A percentile compares a stretch with the other conserved stretches of the same genome.
Evolutionary conservation across 2,888 invertebrate species (phyloP).

Genomic region (Steinernema hermaphroditum): DNA sequence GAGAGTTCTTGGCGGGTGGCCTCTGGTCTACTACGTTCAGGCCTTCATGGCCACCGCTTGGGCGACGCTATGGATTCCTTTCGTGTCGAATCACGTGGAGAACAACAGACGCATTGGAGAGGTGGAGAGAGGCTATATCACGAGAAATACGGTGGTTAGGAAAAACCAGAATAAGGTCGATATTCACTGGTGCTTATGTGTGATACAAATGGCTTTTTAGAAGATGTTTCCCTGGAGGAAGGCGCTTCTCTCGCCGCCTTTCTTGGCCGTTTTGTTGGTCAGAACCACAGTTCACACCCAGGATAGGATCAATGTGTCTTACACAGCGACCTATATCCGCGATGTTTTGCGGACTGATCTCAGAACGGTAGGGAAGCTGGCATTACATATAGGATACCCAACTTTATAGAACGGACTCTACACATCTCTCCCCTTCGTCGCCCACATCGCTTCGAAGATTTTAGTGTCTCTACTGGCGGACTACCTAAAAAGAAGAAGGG

Average conservation of each 20-base stretch:
- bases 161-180: not conserved
- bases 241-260: too few relatives aligned
- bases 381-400: too few relatives aligned
- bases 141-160: not conserved
- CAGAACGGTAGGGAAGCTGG: too few relatives aligned
- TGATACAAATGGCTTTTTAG: too few relatives aligned
- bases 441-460: conserved; percentile 47
- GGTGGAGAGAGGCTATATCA: conserved; percentile 41
- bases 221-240: too few relatives aligned
- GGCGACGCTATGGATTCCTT: conserved; percentile 3
- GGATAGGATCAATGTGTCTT: too few relatives aligned
- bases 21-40: conserved; percentile 52
- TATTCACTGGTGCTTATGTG: too few relatives aligned
- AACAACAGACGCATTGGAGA: conserved; percentile 39
- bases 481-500: conserved; percentile 37
- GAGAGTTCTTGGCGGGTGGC: conserved; percentile 51
- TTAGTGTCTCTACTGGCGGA: conserved; percentile 41
- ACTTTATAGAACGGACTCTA: too few relatives aligned
- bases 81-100: not conserved
- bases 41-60: conserved; percentile 35
- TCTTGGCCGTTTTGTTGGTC: too few relatives aligned
- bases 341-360: too few relatives aligned
- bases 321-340: too few relatives aligned
- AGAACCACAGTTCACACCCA: too few relatives aligned
- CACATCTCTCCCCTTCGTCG: conserved; percentile 46